These are phyloP conservation scores for Oceanodroma leucorhoa DNA, from an alignment of 2,797 vertebrate species.

Conservation along the genomic window DNA sequence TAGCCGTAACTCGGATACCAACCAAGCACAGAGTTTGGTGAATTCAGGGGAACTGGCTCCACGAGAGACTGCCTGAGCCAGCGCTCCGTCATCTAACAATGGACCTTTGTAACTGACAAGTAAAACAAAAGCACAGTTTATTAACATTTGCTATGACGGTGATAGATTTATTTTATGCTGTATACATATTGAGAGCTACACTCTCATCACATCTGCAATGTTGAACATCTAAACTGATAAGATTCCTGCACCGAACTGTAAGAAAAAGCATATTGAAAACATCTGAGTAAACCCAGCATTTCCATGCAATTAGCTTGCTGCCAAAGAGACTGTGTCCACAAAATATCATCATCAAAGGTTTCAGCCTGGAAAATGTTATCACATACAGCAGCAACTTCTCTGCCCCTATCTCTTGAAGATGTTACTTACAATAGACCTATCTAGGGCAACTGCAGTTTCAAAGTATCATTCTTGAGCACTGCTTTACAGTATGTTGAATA, in stretches of 20 bases:
- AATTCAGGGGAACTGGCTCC: slow-evolving; percentile 93
- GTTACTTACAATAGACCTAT: not conserved
- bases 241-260: not conserved
- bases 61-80: slow-evolving; percentile 80
- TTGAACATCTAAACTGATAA: not conserved
- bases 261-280: not conserved
- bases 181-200: not conserved
- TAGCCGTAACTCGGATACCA: slow-evolving; percentile 88
- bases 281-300: not conserved
- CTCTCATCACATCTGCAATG: not conserved
- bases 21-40: slow-evolving; percentile 96
- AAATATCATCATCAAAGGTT: not conserved
- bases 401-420: not conserved
- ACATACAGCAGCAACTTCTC: not conserved
- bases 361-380: not conserved
- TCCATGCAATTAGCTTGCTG: not conserved
- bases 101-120: slow-evolving; percentile 92
- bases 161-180: not conserved
- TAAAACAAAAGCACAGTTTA: slow-evolving; percentile 49
- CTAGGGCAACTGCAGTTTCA: not conserved
- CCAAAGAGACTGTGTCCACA: not conserved
- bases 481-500: not conserved
- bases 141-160: not conserved
- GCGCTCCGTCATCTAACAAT: slow-evolving; percentile 88
- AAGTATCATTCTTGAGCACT: not conserved